Conservation (phyloP, 1,140 invertebrate species). For the Tetranychus cinnabarinus region DNA sequence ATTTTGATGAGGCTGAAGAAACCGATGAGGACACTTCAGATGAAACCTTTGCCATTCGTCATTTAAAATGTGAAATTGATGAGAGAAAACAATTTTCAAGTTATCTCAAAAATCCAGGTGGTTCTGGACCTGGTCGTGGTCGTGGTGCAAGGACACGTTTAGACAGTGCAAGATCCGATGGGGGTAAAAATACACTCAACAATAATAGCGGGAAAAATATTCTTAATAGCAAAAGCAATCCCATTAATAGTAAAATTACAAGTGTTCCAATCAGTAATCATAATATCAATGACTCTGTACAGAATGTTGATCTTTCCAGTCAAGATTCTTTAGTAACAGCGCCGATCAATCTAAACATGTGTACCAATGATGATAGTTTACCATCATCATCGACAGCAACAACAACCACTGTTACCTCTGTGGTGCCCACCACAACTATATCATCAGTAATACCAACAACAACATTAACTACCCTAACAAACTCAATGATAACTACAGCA, state of each 20-base stretch:
- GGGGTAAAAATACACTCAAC: background rate
- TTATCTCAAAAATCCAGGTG: background rate
- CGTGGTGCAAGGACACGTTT: slow-evolving; percentile 19
- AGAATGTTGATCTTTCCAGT: background rate
- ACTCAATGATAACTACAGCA: background rate
- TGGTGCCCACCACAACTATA: background rate
- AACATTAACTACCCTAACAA: background rate
- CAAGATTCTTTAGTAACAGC: background rate
- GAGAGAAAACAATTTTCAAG: slow-evolving; percentile 43
- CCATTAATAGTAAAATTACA: background rate
- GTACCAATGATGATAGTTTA: background rate
- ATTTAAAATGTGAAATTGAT: slow-evolving; percentile 44
- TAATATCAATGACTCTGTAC: background rate
- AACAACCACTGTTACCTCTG: background rate
- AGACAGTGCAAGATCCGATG: slow-evolving; percentile 4
- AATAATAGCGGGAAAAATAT: background rate
- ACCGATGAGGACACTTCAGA: slow-evolving; percentile 45
- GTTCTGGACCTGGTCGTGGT: slow-evolving; percentile 6
- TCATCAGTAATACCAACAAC: background rate
- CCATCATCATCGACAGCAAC: background rate
- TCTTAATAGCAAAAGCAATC: background rate
- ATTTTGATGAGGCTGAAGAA: slow-evolving; percentile 22
- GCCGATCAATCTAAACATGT: background rate
- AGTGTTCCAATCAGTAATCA: background rate
- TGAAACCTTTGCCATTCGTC: slow-evolving; percentile 35